Base-by-base conservation (phyloP, 2,797 vertebrate genomes). In the Parambassis ranga region DNA sequence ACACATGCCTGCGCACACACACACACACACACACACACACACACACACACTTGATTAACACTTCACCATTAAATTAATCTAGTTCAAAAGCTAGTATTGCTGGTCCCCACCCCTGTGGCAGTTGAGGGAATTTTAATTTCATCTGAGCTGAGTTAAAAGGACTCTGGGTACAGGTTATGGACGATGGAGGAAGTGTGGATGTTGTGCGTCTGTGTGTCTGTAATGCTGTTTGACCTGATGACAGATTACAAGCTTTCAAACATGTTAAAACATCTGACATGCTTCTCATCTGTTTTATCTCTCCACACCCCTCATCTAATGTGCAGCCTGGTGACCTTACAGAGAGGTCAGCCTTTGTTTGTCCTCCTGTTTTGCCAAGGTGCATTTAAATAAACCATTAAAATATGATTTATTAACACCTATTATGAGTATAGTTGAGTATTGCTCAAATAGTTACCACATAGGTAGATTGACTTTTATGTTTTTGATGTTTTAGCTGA, bases 211-310 rank as follows among this genome's bases (percentile, higher is more conserved):
- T 32, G 41, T 24, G 70, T 53, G 44, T 59, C 55, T 41, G 36
- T 59, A 67, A 75, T 56, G 59, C 65, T 8, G 61, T 87, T 77
- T 89, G 86, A 83, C 86, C 87, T 73, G 90, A 90, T 89, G 84
- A 87, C 82, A 87, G 88, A 91, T 90, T 83, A 84, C 80, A 77
- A 76, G 80, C 78, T 76, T 90, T 86, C 72, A 81, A 82, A 86
- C 64, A 53, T 2, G 53, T 64, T 53, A 61, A 79, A 82, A 86
- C 83, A 83, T 88, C 88, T 83, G 77, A 88, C 79, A 52, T 56
- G 42, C 50, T 36, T 88, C 65, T 81, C 85, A 88, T 88, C 77
- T 82, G 27, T 32, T 48, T 80, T 72, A 87, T 87, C 84, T 64
- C 53, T 20, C 22, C 22, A 10, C 51, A 37, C 14, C 61, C 42